Base-by-base conservation (phyloP, 1,140 invertebrate species). In the Heliconius eleuchia region DNA sequence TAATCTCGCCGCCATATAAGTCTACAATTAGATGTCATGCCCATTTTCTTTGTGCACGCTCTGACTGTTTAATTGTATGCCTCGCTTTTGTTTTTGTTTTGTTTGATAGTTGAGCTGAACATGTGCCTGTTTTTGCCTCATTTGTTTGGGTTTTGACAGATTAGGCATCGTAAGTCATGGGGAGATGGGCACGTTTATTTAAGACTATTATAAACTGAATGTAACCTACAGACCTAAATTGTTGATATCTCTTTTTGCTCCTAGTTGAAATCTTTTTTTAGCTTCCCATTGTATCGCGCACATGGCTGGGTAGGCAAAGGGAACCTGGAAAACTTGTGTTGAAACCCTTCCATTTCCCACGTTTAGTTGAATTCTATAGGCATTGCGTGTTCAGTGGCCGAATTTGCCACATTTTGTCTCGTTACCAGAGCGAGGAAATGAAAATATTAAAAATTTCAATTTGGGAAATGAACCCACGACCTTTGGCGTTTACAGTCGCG, bases 11-110 rank as follows among this genome's bases (percentile, higher is more conserved):
- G 73, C 91, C 89, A 82, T 90, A 87, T 92, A 86, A 83, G 87
- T 84, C 80, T 85, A 86, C 88, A 89, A 92, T 92, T 92, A 92
- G 87, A 86, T 91, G 87, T 91, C 89, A 88, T 88, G 83, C 78
- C 84, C 80, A 77, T 88, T 87, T 86, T 85, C 85, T 88, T 90
- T 90, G 88, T 91, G 84, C 81, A 81, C 83, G 82, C 73, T 83
- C 80, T 88, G 87, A 86, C 84, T 88, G 81, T 87, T 87, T 87
- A 87, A 87, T 90, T 90, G 88, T 88, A 85, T 84, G 83, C 80
- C 80, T 84, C 76, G 83, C 73, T 72, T 23, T 83, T 84, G 83
- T 80, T 83, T 88, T 83, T 85, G 84, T 87, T 87, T 87, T 87
- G 83, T 86, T 83, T 86, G 81, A 83, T 86, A 83, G 83, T 83